A percentile compares a stretch with the other conserved stretches of the same genome.
Evolutionary conservation across 2,113 vertebrate genomes (phyloP).

Genomic region (Nymphicus hollandicus): DNA sequence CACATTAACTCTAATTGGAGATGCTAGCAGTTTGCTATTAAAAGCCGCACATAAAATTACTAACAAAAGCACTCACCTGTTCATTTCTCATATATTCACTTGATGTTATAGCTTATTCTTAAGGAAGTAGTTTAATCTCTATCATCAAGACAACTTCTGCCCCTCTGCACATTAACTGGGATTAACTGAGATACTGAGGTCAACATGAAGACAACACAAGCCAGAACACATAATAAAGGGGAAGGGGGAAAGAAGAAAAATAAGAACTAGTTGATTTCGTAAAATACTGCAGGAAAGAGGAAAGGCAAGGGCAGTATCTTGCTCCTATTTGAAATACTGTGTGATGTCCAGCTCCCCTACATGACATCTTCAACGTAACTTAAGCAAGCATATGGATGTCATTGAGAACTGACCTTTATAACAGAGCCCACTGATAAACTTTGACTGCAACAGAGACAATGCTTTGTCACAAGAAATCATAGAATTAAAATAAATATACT

Average conservation of each 20-base stretch:
- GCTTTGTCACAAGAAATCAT: neutral
- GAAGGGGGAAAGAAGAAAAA: neutral
- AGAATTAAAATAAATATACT: neutral
- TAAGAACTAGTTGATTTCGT: neutral
- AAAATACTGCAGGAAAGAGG: neutral
- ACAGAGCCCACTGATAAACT: neutral
- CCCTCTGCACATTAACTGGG: neutral
- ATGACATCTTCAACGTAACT: neutral
- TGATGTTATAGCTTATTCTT: neutral
- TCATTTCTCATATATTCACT: neutral
- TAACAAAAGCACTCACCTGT: neutral
- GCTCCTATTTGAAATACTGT: neutral
- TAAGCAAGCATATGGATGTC: neutral
- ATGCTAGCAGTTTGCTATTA: neutral
- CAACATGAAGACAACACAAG: neutral
- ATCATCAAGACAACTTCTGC: neutral
- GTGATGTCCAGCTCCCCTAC: neutral
- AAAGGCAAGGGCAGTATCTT: neutral
- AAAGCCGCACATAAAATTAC: neutral
- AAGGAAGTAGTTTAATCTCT: neutral
- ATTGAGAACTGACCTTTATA: neutral
- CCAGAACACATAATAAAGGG: neutral
- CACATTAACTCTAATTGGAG: neutral
- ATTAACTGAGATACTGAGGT: neutral
- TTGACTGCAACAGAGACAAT: accelerated